Conservation (phyloP, 1,140 invertebrate genomes). For the Metopolophium dirhodum region DNA sequence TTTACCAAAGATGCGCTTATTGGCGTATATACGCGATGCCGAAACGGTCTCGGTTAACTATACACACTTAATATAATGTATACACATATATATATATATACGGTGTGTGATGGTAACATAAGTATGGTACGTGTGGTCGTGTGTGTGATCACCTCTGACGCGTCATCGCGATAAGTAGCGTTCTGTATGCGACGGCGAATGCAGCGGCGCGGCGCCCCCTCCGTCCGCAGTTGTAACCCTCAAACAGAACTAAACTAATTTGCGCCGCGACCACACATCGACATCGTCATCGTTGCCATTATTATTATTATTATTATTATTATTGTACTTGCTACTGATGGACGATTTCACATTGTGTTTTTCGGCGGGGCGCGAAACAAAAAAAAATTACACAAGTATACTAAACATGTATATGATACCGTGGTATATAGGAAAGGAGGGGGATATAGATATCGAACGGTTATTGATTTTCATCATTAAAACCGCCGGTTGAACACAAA, state of each 20-base stretch:
- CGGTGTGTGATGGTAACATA: not conserved
- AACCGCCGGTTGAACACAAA: not conserved
- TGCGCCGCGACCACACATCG: slow-evolving; percentile 38
- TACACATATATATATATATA: not conserved
- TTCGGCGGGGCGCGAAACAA: slow-evolving; percentile 27
- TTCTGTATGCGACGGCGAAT: slow-evolving; percentile 18
- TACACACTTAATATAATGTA: not conserved
- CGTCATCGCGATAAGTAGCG: slow-evolving; percentile 46
- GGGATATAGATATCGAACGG: slow-evolving; percentile 5
- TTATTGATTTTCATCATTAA: slow-evolving; percentile 55
- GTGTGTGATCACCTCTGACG: not conserved
- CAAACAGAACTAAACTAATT: slow-evolving; percentile 52
- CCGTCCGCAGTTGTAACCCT: not conserved
- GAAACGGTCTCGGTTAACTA: not conserved
- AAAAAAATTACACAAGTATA: not conserved
- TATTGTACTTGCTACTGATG: slow-evolving; percentile 26
- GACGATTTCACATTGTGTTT: slow-evolving; percentile 52
- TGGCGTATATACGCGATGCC: not conserved
- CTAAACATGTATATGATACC: not conserved
- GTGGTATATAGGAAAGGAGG: not conserved
- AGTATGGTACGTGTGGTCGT: not conserved
- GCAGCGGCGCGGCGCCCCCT: not conserved
- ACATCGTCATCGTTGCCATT: not conserved
- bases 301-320: not conserved
- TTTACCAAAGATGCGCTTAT: no score